Base-by-base conservation (phyloP, 2,888 invertebrate species). In the Phyllotreta cruciferae region DNA sequence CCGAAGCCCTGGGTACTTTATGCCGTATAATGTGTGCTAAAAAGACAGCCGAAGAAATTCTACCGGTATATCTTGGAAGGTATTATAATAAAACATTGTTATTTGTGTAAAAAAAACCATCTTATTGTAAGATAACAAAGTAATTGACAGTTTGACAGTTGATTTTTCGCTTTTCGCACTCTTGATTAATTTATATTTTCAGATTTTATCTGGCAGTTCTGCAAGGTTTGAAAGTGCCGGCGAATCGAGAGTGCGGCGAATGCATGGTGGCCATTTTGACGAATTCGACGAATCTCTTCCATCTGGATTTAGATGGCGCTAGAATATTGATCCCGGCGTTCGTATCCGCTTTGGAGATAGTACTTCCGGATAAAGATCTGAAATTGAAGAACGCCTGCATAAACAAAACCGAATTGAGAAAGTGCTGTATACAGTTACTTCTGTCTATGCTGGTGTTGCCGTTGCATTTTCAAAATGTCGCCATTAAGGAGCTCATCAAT, bases 1-100 rank as follows among this genome's bases (percentile, higher is more conserved):
- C 98, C 0, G 96, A 96, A 82, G 98, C 98, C 0, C 86, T 98
- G 73, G 98, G 97, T 14, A 91, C 98, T 2, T 82, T 99, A 14
- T 98, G 98, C 80, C 87, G 97, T 74, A 95, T 98, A 77, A 92
- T 99, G 79, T 97, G 96, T 80, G 91, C 97, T 0, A 96, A 96
- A 82, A 95, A 94, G 81, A 94, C 96, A 0, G 93, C 93, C 42
- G 97, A 97, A 83, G 91, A 92, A 77, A 94, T 99, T 72, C 84
- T 94, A 57, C 94, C 96, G 0, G 92, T 91, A 1, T 98, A 98
- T 83, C 85, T 97, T 74, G 94, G 97, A 7, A 86, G 71, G 69
- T 69, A 57, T n/a, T n/a, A n/a, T n/a, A n/a, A n/a, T n/a, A n/a
- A n/a, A n/a, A n/a, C n/a, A n/a, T n/a, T n/a, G n/a, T n/a, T n/a